Conservation (phyloP, 2,113 vertebrate species). For the Scolopax mira region DNA sequence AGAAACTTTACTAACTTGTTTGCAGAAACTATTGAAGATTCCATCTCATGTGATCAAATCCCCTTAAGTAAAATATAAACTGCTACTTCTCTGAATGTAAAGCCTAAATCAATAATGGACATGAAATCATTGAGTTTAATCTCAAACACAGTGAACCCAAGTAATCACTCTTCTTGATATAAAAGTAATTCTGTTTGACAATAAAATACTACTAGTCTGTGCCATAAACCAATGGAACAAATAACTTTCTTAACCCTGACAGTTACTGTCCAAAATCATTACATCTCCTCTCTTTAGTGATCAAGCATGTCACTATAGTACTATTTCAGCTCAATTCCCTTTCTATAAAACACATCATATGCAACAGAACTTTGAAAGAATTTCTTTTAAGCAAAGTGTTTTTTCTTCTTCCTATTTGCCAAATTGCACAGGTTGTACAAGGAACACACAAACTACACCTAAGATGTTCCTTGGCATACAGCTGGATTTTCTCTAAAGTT, state of each 20-base stretch:
- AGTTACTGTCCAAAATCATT: conserved; percentile 57
- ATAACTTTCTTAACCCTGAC: conserved; percentile 65
- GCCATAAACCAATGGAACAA: conserved; percentile 62
- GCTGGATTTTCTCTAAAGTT: not conserved
- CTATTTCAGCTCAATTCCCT: not conserved
- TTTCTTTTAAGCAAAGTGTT: not conserved
- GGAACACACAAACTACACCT: not conserved
- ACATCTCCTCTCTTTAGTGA: conserved; percentile 10
- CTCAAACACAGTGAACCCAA: conserved; percentile 49
- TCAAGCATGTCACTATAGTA: not conserved
- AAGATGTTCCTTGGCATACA: not conserved
- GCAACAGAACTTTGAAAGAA: not conserved
- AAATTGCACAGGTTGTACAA: not conserved
- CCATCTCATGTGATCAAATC: conserved; percentile 54
- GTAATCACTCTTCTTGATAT: conserved; percentile 67
- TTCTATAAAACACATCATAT: not conserved
- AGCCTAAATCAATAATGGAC: conserved; percentile 69
- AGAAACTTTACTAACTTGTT: conserved; percentile 52
- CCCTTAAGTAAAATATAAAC: conserved; percentile 70
- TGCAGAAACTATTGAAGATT: conserved; percentile 46
- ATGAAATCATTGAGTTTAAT: conserved; percentile 71
- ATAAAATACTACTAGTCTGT: conserved; percentile 57
- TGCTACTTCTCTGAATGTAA: conserved; percentile 38
- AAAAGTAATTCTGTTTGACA: conserved; percentile 68
- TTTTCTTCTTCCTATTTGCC: not conserved